Evolutionary conservation across 1,140 invertebrate species (phyloP), one percentile per base, ranked within the genome.

Genomic region (Papilio dardanus): DNA sequence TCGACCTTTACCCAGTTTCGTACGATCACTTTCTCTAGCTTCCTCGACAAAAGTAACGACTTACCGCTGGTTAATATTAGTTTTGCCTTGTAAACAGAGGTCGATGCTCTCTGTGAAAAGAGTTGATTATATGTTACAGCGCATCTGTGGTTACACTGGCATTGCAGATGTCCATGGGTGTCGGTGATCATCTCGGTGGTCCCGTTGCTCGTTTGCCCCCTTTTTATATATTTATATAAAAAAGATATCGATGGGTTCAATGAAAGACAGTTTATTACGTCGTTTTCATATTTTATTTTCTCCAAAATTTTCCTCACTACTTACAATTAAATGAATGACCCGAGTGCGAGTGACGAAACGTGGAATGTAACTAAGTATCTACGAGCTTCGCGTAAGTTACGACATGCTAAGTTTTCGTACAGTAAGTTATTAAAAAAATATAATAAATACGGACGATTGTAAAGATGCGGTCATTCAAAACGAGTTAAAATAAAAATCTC

Each of bases 361-460:
- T 89, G 89, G 88, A 91, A 91, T 91, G 88, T 87, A 82, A 5
- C 69, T 90, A 88, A 91, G 88, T 90, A 90, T 84, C 83, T 85
- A 86, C 76, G 80, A 83, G 81, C 79, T 77, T 76, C 74, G 30
- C 19, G 66, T 76, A 79, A 69, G 69, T 68, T 33, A 75, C 24
- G 62, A 75, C 46, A 77, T 50, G 42, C 46, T 54, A 54, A 31
- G 71, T n/a, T 58, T 58, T 73, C 71, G 46, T 73, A 73, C 46
- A 19, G 71, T 24, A 54, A 73, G 4, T 33, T 54, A 73, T 76
- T 79, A 66, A 77, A 81, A 76, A 71, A 75, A 74, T 21, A 62
- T 65, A 62, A 80, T 76, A 76, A 84, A 80, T 76, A 81, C 73
- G 42, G 69, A 50, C 69, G 42, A 76, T 77, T 30, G 31, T n/a